Evolutionary conservation across 2,888 invertebrate species (phyloP).

Genomic region (Metalampra italica): DNA sequence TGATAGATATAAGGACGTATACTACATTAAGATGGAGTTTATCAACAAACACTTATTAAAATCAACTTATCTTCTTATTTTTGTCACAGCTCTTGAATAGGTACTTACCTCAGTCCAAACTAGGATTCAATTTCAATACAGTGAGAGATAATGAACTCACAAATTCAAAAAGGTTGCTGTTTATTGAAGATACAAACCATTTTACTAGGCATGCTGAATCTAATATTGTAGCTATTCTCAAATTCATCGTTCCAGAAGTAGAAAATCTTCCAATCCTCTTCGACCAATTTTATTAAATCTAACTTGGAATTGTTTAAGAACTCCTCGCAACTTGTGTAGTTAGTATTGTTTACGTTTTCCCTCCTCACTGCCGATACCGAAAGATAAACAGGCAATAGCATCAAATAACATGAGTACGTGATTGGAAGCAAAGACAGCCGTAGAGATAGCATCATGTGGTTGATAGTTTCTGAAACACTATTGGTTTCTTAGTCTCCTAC

Average conservation of each 20-base stretch:
- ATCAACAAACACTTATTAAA: too few relatives aligned
- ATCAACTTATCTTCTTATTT: too few relatives aligned
- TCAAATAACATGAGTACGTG: too few relatives aligned
- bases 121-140: too few relatives aligned
- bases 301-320: slow-evolving; percentile 38
- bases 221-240: slow-evolving; percentile 35
- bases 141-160: too few relatives aligned
- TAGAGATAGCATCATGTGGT: too few relatives aligned
- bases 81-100: too few relatives aligned
- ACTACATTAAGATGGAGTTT: too few relatives aligned
- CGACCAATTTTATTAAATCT: slow-evolving; percentile 30
- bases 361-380: neutral
- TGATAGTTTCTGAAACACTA: too few relatives aligned
- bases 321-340: slow-evolving; percentile 32
- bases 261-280: slow-evolving; percentile 53
- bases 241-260: slow-evolving; percentile 43
- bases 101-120: too few relatives aligned
- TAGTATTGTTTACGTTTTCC: neutral
- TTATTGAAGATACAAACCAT: neutral
- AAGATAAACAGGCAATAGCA: neutral
- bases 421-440: neutral
- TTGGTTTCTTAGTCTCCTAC: too few relatives aligned
- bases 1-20: too few relatives aligned
- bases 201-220: slow-evolving; percentile 39
- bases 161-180: neutral